Evolutionary conservation across 2,113 vertebrate species (phyloP).

Genomic region (Xenopus tropicalis): UCB_Xtro_10.0 CM004446.2:122984501-122985000

Average conservation of each 20-base stretch:
- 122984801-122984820: constrained; percentile 87
- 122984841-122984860: constrained; percentile 97
- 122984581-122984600: constrained; percentile 95
- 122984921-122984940: constrained; percentile 80
- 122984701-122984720: constrained; percentile 94
- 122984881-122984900: constrained; percentile 82
- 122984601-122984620: constrained; percentile 87
- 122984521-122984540: constrained; percentile 92
- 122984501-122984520: constrained; percentile 95
- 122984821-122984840: constrained; percentile 88
- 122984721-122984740: constrained; percentile 84
- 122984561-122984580: constrained; percentile 93
- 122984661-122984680: constrained; percentile 90
- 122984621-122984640: constrained; percentile 94
- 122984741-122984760: constrained; percentile 81
- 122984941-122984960: constrained; percentile 83
- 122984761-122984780: constrained; percentile 89
- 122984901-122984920: constrained; percentile 87
- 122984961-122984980: constrained; percentile 86
- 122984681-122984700: constrained; percentile 90
- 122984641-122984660: constrained; percentile 95
- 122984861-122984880: constrained; percentile 93
- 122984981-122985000: constrained; percentile 66
- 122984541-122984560: constrained; percentile 93
- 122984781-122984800: constrained; percentile 97